Evolutionary conservation across 2,797 vertebrate species (phyloP).

Genomic region (Cynopterus sphinx): DNA sequence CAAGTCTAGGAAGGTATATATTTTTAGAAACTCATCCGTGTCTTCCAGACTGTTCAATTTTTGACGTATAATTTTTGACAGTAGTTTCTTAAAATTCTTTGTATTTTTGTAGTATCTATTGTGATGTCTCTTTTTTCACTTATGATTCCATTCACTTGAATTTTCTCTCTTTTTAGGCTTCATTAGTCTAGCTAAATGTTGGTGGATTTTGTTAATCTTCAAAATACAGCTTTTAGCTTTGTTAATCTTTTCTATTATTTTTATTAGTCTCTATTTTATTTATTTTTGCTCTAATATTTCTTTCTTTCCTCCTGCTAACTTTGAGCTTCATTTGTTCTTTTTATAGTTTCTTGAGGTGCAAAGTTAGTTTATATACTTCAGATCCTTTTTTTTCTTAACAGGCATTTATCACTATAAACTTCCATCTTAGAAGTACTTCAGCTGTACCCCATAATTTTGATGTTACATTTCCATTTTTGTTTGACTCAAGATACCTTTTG

Average conservation of each 20-base stretch:
- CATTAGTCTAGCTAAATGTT: not conserved
- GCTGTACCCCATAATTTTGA: not conserved
- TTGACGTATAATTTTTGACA: not conserved
- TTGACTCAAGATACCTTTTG: not conserved
- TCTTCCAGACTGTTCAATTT: not conserved
- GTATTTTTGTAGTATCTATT: not conserved
- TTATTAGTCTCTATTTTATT: not conserved
- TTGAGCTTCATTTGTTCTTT: not conserved
- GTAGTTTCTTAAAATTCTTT: not conserved
- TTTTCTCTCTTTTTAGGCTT: not conserved
- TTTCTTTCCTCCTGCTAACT: not conserved
- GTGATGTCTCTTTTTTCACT: not conserved
- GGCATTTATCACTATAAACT: not conserved
- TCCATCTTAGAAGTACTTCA: not conserved
- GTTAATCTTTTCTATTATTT: not conserved
- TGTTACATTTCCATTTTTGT: not conserved
- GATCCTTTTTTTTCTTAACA: not conserved
- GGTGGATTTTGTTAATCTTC: not conserved
- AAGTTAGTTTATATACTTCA: not conserved
- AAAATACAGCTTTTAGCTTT: not conserved
- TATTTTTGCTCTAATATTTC: not conserved
- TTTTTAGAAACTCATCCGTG: not conserved
- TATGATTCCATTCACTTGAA: not conserved
- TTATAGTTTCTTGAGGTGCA: not conserved
- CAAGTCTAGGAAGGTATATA: not conserved